Conservation (phyloP, 2,113 vertebrate genomes). For the Lontra canadensis region DNA sequence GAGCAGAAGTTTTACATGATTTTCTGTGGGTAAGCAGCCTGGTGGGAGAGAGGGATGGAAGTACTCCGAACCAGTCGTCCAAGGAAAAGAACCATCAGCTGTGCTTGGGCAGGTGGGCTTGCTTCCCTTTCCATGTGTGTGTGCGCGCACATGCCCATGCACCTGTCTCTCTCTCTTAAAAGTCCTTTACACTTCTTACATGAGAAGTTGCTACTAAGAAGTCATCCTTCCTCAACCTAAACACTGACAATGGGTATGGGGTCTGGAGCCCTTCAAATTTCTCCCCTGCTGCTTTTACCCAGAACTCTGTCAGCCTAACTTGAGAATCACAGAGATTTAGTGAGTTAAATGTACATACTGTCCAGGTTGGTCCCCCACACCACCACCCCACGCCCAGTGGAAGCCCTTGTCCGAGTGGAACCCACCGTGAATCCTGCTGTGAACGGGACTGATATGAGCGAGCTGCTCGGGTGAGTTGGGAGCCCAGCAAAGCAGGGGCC, state of each 20-base stretch:
- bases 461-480: background rate
- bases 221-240: background rate
- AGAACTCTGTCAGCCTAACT: background rate
- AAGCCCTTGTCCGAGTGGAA: background rate
- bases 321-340: background rate
- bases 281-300: background rate
- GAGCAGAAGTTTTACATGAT: background rate
- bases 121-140: background rate
- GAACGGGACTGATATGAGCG: background rate
- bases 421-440: background rate
- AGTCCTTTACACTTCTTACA: background rate
- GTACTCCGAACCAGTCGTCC: background rate
- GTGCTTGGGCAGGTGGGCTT: background rate
- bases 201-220: background rate
- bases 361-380: background rate
- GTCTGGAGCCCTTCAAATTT: background rate
- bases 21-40: background rate
- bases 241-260: background rate
- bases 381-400: background rate
- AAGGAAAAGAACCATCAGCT: background rate
- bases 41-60: background rate
- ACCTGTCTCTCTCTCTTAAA: background rate
- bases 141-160: background rate
- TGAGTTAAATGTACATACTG: background rate
- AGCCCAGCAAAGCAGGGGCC: background rate